These are phyloP conservation scores for Drosophila rhopaloa DNA, from an alignment of 1,140 invertebrate genomes.

Conservation along the genomic window DNA sequence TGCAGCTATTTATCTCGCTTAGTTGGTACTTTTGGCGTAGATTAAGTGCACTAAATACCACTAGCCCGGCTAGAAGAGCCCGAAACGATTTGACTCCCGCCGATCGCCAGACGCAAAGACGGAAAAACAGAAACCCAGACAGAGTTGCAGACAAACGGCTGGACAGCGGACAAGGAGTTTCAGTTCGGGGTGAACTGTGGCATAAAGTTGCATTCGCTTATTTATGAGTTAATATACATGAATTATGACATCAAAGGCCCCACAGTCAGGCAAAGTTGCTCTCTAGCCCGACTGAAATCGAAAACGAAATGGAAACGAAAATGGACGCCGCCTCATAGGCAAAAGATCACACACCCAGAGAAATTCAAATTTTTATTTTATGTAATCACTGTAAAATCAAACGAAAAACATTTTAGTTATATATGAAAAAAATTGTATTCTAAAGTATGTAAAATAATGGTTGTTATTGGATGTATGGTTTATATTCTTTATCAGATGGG, in stretches of 20 bases:
- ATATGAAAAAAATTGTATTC: no score
- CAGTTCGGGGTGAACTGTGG: conserved; percentile 34
- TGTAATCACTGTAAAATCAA: no score
- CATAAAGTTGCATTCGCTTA: conserved; percentile 78
- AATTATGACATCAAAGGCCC: conserved; percentile 84
- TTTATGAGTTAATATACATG: conserved; percentile 84
- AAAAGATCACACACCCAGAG: conserved; percentile 16
- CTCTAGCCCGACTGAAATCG: conserved; percentile 62
- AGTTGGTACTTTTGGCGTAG: conserved; percentile 81
- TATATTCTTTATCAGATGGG: no score
- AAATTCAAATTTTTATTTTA: neutral
- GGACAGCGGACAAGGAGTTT: conserved; percentile 47
- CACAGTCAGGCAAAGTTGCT: conserved; percentile 51
- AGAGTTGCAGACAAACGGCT: conserved; percentile 43
- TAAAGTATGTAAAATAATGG: no score
- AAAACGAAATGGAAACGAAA: conserved; percentile 73
- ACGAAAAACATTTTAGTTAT: no score
- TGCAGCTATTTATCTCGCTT: conserved; percentile 84
- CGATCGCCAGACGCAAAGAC: conserved; percentile 50
- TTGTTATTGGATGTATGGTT: no score
- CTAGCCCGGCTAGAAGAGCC: conserved; percentile 54
- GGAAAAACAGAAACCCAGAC: conserved; percentile 48
- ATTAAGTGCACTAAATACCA: conserved; percentile 83
- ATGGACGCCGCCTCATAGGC: conserved; percentile 56
- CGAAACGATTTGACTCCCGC: conserved; percentile 69